A percentile compares a stretch with the other conserved stretches of the same genome.
These are phyloP conservation scores for Leptopilina drosophilae DNA, from an alignment of 2,888 invertebrate species.

Conservation along the genomic window DNA sequence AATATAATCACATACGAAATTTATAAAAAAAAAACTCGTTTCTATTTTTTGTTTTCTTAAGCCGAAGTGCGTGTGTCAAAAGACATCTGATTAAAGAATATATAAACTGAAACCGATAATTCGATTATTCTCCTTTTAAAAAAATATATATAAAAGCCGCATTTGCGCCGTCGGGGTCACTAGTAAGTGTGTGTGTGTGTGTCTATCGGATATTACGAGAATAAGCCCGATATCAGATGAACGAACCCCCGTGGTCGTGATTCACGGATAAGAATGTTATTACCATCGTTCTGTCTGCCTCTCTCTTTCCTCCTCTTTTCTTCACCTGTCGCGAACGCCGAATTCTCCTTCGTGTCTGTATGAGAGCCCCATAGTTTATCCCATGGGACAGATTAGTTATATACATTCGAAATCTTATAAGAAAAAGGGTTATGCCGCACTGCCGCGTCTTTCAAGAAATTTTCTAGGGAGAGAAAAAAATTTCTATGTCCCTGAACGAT, in stretches of 20 bases:
- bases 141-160: slow-evolving; percentile 19
- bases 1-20: too few species aligned
- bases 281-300: slow-evolving; percentile 33
- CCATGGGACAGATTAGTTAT: slow-evolving; percentile 40
- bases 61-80: slow-evolving; percentile 25
- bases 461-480: neutral
- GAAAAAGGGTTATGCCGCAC: slow-evolving; percentile 23
- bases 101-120: slow-evolving; percentile 32
- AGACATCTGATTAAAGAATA: slow-evolving; percentile 21
- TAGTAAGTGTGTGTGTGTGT: too few species aligned
- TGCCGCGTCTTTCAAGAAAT: neutral
- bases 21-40: too few species aligned
- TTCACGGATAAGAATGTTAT: slow-evolving; percentile 40
- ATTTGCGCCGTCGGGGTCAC: slow-evolving; percentile 18
- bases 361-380: neutral
- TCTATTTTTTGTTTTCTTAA: slow-evolving; percentile 25
- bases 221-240: slow-evolving; percentile 23
- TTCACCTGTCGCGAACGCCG: slow-evolving; percentile 14
- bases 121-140: slow-evolving; percentile 19
- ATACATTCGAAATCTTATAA: slow-evolving; percentile 22
- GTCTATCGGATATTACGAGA: slow-evolving; percentile 26
- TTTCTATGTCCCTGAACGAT: slow-evolving; percentile 23
- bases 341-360: slow-evolving; percentile 27
- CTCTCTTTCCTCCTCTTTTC: slow-evolving; percentile 36
- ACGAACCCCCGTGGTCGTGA: slow-evolving; percentile 39